A percentile compares a stretch with the other conserved stretches of the same genome.
Evolutionary conservation across 2,888 invertebrate genomes (phyloP).

Genomic region (Synergus umbraculus): DNA sequence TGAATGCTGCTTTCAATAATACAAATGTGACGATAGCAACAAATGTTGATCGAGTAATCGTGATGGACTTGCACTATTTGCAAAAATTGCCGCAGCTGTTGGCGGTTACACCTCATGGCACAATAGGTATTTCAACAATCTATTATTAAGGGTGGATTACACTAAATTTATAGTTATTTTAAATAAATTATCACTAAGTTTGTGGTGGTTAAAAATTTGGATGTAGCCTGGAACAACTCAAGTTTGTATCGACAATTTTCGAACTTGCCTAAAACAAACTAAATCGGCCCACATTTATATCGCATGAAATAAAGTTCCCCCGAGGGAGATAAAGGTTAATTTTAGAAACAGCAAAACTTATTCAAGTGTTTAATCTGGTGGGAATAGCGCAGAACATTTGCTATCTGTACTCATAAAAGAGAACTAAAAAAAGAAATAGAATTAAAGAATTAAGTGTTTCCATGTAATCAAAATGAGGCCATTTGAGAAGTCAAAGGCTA

Average conservation of each 20-base stretch:
- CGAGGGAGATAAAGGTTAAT: slow-evolving; percentile 3
- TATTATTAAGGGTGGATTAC: neutral
- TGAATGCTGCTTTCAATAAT: slow-evolving; percentile 81
- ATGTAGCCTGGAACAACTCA: too few species aligned
- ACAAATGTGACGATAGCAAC: slow-evolving; percentile 80
- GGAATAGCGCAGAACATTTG: slow-evolving; percentile 36
- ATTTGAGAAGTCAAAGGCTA: slow-evolving; percentile 57
- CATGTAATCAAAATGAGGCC: slow-evolving; percentile 58
- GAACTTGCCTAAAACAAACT: neutral
- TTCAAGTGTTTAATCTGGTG: slow-evolving; percentile 15
- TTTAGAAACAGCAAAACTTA: slow-evolving; percentile 23
- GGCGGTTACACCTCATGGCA: slow-evolving; percentile 78
- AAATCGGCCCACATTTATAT: neutral
- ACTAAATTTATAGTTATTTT: neutral
- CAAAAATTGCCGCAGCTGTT: slow-evolving; percentile 81
- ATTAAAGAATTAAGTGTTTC: slow-evolving; percentile 22
- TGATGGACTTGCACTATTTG: slow-evolving; percentile 84
- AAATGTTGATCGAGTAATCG: slow-evolving; percentile 80
- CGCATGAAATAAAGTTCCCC: neutral
- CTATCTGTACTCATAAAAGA: slow-evolving; percentile 34
- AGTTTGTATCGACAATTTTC: neutral
- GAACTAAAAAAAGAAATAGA: slow-evolving; percentile 49
- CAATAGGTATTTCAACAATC: slow-evolving; percentile 78
- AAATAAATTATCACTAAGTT: neutral
- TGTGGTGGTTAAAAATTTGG: too few species aligned